Conservation (phyloP, 2,113 vertebrate genomes). For the Elephas maximus region DNA sequence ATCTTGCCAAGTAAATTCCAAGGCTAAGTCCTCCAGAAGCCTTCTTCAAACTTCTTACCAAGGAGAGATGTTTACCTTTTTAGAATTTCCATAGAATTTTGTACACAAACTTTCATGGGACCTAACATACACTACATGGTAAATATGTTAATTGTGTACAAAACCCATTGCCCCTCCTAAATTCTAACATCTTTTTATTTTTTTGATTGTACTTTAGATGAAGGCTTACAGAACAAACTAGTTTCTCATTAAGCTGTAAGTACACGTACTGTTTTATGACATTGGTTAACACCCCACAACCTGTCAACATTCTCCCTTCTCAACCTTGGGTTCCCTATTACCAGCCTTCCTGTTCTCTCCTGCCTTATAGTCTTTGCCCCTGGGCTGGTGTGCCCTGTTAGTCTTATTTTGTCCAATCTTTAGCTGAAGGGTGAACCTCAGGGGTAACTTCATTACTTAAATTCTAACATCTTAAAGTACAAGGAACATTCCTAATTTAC, state of each 20-base stretch:
- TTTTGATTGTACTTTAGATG: too few relatives aligned
- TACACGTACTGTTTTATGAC: too few relatives aligned
- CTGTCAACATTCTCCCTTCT: too few relatives aligned
- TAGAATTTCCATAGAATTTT: slow-evolving; percentile 39
- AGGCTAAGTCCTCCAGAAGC: not conserved
- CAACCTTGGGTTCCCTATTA: too few relatives aligned
- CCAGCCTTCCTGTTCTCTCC: too few relatives aligned
- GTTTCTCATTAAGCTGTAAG: too few relatives aligned
- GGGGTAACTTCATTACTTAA: not conserved
- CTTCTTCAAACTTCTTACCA: slow-evolving; percentile 11
- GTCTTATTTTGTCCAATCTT: too few relatives aligned
- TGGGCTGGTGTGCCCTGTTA: too few relatives aligned
- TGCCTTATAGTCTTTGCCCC: too few relatives aligned
- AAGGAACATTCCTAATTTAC: not conserved
- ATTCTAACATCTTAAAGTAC: not conserved
- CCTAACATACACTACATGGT: not conserved
- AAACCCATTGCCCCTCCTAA: not conserved
- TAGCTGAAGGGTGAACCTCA: too few relatives aligned
- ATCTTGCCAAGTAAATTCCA: slow-evolving; percentile 3
- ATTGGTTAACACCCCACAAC: too few relatives aligned
- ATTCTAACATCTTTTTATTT: not conserved
- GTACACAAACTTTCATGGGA: not conserved
- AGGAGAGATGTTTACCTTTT: slow-evolving; percentile 19
- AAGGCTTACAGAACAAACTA: too few relatives aligned
- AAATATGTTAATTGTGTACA: not conserved